Conservation (phyloP, 2,113 vertebrate species). For the Paramisgurnus dabryanus region DNA sequence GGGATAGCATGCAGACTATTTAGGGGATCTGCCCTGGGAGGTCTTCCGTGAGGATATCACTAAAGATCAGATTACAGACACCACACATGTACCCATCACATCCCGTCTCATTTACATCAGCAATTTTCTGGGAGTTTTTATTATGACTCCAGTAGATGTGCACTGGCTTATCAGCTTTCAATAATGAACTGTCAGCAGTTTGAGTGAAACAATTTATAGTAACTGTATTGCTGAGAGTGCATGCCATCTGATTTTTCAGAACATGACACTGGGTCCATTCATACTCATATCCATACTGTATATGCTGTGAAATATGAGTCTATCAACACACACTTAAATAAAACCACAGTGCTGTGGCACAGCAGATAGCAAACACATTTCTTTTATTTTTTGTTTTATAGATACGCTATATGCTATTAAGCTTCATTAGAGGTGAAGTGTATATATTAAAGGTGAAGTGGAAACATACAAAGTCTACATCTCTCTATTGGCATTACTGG, state of each 20-base stretch:
- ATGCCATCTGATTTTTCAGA: not conserved
- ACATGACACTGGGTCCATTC: not conserved
- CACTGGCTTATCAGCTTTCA: conserved; percentile 39
- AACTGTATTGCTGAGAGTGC: not conserved
- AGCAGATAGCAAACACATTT: not conserved
- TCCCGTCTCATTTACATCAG: not conserved
- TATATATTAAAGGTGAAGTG: not conserved
- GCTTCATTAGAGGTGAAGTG: not conserved
- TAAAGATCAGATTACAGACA: conserved; percentile 37
- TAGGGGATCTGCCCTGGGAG: conserved; percentile 24
- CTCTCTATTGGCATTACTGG: no score
- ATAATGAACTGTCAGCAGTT: conserved; percentile 43
- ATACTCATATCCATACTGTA: not conserved
- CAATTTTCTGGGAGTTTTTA: conserved; percentile 25
- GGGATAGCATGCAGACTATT: not conserved
- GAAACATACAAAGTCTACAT: no score
- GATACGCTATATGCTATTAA: not conserved
- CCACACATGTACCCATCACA: not conserved
- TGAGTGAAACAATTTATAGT: conserved; percentile 26
- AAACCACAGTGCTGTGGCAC: not conserved
- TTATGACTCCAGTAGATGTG: conserved; percentile 35
- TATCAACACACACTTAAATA: not conserved
- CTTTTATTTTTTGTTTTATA: not conserved
- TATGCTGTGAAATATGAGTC: not conserved
- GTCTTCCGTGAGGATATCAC: conserved; percentile 30